Evolutionary conservation across 2,888 invertebrate genomes (phyloP).

Genomic region (Cheilosia impressa): DNA sequence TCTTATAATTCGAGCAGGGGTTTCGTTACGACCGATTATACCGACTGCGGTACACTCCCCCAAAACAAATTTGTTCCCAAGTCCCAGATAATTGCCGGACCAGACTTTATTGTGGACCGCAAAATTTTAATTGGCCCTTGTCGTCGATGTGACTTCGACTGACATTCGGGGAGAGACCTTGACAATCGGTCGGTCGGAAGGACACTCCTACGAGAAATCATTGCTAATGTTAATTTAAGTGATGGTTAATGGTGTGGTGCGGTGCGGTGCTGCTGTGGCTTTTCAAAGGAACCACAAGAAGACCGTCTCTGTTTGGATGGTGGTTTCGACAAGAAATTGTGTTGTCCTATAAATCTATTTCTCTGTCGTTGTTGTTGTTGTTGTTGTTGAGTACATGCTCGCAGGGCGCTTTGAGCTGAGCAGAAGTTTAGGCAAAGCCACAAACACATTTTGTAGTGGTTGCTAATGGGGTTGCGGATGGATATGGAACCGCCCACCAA

Average conservation of each 20-base stretch:
- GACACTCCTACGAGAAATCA: constrained; percentile 49
- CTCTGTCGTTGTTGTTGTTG: constrained; percentile 2
- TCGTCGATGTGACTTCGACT: background rate
- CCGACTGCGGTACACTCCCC: background rate
- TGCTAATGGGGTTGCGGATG: constrained; percentile 45
- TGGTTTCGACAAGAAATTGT: constrained; percentile 53
- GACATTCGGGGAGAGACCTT: background rate
- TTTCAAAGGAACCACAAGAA: constrained; percentile 63
- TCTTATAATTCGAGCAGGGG: background rate
- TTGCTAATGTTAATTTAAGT: constrained; percentile 68
- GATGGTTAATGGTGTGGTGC: constrained; percentile 66
- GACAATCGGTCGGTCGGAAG: constrained; percentile 50
- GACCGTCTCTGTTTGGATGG: constrained; percentile 35
- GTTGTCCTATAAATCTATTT: constrained; percentile 48
- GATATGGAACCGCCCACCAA: background rate
- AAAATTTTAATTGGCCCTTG: constrained; percentile 64
- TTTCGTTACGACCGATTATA: constrained; percentile 17
- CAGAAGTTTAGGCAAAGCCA: constrained; percentile 49
- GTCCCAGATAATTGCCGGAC: constrained; percentile 43
- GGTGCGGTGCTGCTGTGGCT: constrained; percentile 61
- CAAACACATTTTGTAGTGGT: constrained; percentile 69
- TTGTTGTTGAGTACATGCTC: background rate
- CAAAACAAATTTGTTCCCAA: constrained; percentile 13
- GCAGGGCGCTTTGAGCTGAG: background rate
- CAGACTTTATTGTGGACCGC: constrained; percentile 36